phyloP scores from a whole-genome alignment of 1,140 invertebrate species.

The Nylanderia fulva region DNA sequence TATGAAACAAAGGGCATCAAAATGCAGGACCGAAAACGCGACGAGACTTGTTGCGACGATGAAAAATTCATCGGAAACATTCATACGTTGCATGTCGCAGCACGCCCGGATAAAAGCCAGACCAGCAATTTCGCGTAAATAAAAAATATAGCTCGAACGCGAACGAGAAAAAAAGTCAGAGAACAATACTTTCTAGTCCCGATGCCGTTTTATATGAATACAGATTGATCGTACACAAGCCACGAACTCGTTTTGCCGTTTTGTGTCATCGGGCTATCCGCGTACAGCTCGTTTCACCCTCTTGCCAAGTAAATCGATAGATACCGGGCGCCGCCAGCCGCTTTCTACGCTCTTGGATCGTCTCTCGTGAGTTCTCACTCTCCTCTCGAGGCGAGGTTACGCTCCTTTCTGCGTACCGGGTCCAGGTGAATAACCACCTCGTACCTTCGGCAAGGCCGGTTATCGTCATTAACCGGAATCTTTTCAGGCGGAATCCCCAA shows the following conservation, averaged over 20 bases:
- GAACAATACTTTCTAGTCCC: slow-evolving; percentile 19
- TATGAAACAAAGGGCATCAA: slow-evolving; percentile 45
- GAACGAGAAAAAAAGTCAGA: slow-evolving; percentile 9
- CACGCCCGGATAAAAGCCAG: slow-evolving; percentile 14
- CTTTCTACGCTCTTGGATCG: slow-evolving; percentile 45
- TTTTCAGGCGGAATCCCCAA: slow-evolving; percentile 34
- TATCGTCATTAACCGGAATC: slow-evolving; percentile 60
- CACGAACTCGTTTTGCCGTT: slow-evolving; percentile 11
- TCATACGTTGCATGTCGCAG: slow-evolving; percentile 24
- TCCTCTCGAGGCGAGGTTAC: not conserved
- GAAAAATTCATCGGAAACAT: slow-evolving; percentile 51
- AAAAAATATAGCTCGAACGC: slow-evolving; percentile 29
- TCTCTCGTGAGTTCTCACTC: not conserved
- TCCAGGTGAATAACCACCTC: slow-evolving; percentile 56
- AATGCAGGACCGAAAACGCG: slow-evolving; percentile 11
- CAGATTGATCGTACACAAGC: slow-evolving; percentile 7
- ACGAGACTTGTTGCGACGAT: slow-evolving; percentile 44
- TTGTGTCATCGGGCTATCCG: not conserved
- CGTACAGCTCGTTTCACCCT: not conserved
- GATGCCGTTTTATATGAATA: slow-evolving; percentile 19
- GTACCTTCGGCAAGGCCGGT: slow-evolving; percentile 56
- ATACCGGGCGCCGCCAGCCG: not conserved
- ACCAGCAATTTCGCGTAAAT: slow-evolving; percentile 31
- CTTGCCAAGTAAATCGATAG: not conserved
- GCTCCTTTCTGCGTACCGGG: slow-evolving; percentile 3